Percentiles rank a stretch among this genome's conserved stretches.
phyloP scores from a whole-genome alignment of 2,113 vertebrate species.

The Astur gentilis region DNA sequence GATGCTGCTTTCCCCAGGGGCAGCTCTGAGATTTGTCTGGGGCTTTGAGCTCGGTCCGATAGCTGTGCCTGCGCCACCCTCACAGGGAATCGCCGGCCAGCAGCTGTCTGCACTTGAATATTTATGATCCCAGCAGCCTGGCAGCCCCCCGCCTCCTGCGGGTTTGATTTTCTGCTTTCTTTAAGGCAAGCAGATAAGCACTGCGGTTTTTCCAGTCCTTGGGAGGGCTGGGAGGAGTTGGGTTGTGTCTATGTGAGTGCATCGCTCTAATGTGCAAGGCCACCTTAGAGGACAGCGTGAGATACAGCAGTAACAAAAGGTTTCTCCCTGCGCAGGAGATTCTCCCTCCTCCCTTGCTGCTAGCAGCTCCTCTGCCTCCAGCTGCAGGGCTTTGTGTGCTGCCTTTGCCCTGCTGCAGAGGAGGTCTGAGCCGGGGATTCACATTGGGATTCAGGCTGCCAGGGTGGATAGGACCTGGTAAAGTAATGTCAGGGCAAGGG shows the following conservation, averaged over 20 bases:
- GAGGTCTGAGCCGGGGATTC: neutral
- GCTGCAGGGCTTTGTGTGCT: neutral
- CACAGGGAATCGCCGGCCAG: neutral
- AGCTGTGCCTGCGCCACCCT: neutral
- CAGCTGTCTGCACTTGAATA: neutral
- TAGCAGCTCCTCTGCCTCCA: neutral
- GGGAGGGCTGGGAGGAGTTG: neutral
- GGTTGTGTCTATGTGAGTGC: neutral
- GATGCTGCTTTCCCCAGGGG: neutral
- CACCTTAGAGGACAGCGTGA: neutral
- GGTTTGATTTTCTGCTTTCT: neutral
- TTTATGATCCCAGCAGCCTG: neutral
- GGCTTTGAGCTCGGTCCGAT: neutral
- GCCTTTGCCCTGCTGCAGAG: neutral
- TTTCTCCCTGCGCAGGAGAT: neutral
- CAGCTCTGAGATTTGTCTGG: neutral
- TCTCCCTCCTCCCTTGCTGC: neutral
- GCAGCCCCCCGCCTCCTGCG: neutral
- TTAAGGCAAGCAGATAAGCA: neutral
- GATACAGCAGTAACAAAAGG: neutral
- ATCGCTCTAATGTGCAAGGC: neutral
- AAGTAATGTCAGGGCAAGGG: neutral
- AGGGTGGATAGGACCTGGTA: neutral
- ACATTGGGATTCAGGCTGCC: fast-evolving
- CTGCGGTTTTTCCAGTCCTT: neutral